phyloP scores from a whole-genome alignment of 2,888 invertebrate genomes.

The Xiphydria camelus region DNA sequence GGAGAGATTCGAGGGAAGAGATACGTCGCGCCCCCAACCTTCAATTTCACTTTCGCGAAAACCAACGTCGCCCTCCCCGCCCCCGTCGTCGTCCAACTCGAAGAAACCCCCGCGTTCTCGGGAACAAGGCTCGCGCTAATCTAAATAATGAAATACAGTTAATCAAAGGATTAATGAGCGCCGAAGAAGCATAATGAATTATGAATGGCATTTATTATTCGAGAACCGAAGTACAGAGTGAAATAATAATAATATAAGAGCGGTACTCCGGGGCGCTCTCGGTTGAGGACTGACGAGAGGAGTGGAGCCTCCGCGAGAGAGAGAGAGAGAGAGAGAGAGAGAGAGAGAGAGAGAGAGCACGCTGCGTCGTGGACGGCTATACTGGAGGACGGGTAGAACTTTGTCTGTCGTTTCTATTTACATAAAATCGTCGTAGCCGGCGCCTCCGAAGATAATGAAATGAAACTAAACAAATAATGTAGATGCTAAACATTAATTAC shows the following conservation, averaged over 20 bases:
- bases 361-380: too few species aligned
- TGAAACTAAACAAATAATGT: conserved; percentile 57
- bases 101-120: conserved; percentile 7
- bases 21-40: too few species aligned
- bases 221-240: conserved; percentile 33
- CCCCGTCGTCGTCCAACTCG: conserved; percentile 1
- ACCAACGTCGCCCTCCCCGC: background rate
- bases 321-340: background rate
- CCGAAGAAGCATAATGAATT: conserved; percentile 49
- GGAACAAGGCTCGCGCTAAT: conserved; percentile 27
- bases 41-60: too few species aligned
- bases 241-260: conserved; percentile 40
- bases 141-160: conserved; percentile 48
- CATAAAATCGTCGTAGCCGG: conserved; percentile 51
- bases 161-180: conserved; percentile 51
- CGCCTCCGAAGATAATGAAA: conserved; percentile 52
- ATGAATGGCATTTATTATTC: conserved; percentile 49
- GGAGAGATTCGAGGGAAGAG: too few species aligned
- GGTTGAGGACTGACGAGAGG: conserved; percentile 5
- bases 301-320: background rate
- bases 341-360: conserved; percentile 13
- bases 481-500: conserved; percentile 55
- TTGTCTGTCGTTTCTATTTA: conserved; percentile 47
- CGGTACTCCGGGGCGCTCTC: too few species aligned
- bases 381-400: conserved; percentile 38